These are phyloP conservation scores for Chauna torquata DNA, from an alignment of 2,113 vertebrate species.

Conservation along the genomic window DNA sequence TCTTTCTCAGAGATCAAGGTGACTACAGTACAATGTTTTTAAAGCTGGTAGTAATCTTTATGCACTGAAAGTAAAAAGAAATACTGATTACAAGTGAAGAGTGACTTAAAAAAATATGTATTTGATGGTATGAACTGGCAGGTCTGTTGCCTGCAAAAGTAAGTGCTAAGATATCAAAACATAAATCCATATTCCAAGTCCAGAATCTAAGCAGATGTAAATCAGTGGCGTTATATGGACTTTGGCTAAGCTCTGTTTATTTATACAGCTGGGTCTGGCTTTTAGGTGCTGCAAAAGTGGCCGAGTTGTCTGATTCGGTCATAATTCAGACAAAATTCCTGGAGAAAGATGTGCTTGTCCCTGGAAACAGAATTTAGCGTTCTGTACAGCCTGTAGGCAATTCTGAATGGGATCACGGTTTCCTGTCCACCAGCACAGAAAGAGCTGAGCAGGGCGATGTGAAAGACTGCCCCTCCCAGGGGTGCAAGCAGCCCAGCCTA, in stretches of 20 bases:
- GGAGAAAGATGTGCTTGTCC: not conserved
- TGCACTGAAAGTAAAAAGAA: not conserved
- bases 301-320: not conserved
- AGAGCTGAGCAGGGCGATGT: fast-evolving
- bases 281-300: not conserved
- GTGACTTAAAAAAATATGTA: not conserved
- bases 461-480: not conserved
- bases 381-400: not conserved
- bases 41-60: not conserved
- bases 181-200: not conserved
- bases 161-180: not conserved
- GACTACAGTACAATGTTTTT: not conserved
- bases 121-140: not conserved
- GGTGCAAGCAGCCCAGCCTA: not conserved
- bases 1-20: not conserved
- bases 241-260: slow-evolving; percentile 2
- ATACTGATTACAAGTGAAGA: not conserved
- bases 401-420: not conserved
- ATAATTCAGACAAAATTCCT: slow-evolving; percentile 4
- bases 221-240: not conserved
- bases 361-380: not conserved
- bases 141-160: not conserved
- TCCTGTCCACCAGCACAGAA: not conserved
- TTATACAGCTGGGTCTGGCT: slow-evolving; percentile 10
- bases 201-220: not conserved